phyloP scores from a whole-genome alignment of 2,888 invertebrate genomes.

The Parapristionchus giblindavisi region DNA sequence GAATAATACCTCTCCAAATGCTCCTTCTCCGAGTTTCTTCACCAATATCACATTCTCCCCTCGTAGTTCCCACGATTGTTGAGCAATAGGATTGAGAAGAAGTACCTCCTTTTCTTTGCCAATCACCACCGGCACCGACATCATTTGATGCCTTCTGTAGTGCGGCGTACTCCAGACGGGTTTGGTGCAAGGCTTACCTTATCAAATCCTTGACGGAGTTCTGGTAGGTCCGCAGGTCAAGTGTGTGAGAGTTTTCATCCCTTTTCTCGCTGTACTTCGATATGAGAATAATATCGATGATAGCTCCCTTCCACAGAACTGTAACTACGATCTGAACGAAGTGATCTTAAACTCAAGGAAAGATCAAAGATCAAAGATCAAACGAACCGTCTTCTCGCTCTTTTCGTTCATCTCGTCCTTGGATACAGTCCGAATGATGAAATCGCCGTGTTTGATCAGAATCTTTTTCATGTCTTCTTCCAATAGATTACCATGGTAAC shows the following conservation, averaged over 20 bases:
- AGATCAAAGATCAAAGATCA: no score
- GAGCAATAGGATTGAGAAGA: constrained; percentile 34
- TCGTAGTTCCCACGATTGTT: constrained; percentile 32
- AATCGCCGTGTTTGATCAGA: constrained; percentile 32
- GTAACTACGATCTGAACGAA: constrained; percentile 12
- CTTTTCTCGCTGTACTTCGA: neutral
- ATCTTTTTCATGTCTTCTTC: constrained; percentile 17
- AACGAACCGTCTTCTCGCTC: constrained; percentile 25
- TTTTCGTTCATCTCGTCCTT: neutral
- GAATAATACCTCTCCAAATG: no score
- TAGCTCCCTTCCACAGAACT: constrained; percentile 1
- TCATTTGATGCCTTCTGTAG: constrained; percentile 19
- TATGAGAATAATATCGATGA: neutral
- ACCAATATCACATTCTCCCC: constrained; percentile 6
- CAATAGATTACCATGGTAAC: constrained; percentile 22
- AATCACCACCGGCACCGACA: constrained; percentile 24
- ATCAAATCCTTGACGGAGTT: no score
- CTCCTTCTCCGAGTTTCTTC: constrained; percentile 31
- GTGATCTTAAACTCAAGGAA: neutral
- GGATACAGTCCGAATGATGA: constrained; percentile 3
- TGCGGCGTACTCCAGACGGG: neutral
- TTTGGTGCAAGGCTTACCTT: no score
- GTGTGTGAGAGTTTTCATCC: no score
- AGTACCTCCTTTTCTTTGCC: constrained; percentile 10
- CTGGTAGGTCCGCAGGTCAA: no score